Evolutionary conservation across 2,888 invertebrate genomes (phyloP).

Genomic region (Xylota segnis): DNA sequence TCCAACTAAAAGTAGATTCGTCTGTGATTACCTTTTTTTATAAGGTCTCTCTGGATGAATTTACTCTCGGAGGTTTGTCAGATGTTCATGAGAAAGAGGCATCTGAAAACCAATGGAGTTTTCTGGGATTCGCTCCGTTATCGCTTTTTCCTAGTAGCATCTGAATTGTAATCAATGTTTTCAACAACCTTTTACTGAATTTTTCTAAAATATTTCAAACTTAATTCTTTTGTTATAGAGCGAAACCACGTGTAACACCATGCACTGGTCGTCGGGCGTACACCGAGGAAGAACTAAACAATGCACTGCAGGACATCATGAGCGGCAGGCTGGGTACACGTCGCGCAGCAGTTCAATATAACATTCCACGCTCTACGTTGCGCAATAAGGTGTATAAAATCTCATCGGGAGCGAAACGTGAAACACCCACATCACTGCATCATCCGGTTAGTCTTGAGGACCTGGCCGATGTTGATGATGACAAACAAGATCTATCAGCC

Average conservation of each 20-base stretch:
- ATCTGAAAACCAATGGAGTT: too few relatives aligned
- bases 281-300: constrained; percentile 97
- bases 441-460: constrained; percentile 75
- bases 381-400: constrained; percentile 97
- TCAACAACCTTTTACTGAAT: too few relatives aligned
- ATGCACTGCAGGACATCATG: constrained; percentile 97
- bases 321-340: constrained; percentile 96
- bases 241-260: constrained; percentile 88
- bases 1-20: too few relatives aligned
- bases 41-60: too few relatives aligned
- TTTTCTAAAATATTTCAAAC: too few relatives aligned
- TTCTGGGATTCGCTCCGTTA: too few relatives aligned
- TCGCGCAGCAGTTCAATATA: constrained; percentile 97
- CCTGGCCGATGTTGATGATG: constrained; percentile 83
- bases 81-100: too few relatives aligned
- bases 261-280: constrained; percentile 91
- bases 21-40: too few relatives aligned
- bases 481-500: constrained; percentile 84
- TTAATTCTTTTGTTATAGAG: constrained; percentile 84
- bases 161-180: too few relatives aligned
- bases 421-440: constrained; percentile 85
- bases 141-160: too few relatives aligned
- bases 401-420: constrained; percentile 88
- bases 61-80: too few relatives aligned
- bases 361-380: constrained; percentile 97